Evolutionary conservation across 2,797 vertebrate species (phyloP).

Genomic region (Argya squamiceps): DNA sequence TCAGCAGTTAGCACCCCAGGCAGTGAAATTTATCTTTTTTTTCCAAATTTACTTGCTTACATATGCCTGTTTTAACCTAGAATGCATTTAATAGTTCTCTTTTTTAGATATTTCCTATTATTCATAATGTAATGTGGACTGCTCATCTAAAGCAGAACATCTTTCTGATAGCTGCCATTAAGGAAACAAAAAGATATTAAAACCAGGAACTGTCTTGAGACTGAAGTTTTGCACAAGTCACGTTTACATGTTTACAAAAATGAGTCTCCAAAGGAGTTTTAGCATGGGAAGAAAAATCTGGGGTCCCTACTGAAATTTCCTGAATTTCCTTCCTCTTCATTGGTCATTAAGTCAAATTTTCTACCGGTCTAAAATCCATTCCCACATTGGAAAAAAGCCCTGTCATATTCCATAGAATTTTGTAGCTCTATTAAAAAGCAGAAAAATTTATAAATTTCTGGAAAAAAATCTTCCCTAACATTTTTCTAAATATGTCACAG

Average conservation of each 20-base stretch:
- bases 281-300: neutral
- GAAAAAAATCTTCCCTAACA: neutral
- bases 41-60: neutral
- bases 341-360: neutral
- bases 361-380: neutral
- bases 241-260: neutral
- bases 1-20: neutral
- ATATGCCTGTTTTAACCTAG: neutral
- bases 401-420: neutral
- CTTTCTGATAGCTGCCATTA: neutral
- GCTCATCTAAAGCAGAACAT: neutral
- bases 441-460: neutral
- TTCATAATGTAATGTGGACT: neutral
- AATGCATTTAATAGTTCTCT: neutral
- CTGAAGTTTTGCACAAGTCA: neutral
- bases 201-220: neutral
- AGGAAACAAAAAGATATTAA: neutral
- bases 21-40: neutral
- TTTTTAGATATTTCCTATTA: neutral
- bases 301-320: neutral
- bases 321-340: neutral
- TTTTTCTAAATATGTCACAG: neutral
- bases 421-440: neutral
- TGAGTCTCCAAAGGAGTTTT: neutral
- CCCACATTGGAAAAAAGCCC: neutral